Base-by-base conservation (phyloP, 2,797 vertebrate genomes). In the Poliocrania exsul region DNA sequence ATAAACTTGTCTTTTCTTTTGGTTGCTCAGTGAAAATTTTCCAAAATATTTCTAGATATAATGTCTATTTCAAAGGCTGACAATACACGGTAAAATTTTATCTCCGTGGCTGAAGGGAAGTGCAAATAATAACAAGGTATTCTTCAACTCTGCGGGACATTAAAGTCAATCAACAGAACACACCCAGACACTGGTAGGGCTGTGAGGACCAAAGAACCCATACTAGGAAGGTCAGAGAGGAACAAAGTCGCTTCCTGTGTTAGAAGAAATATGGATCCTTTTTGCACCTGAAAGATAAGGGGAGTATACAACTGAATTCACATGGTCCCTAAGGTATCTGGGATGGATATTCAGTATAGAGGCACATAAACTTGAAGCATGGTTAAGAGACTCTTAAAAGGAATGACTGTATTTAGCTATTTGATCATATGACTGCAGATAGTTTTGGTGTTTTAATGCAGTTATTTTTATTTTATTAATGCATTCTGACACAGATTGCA, bases 111-210 rank as follows among this genome's bases (percentile, higher is more conserved):
- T 75, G 54, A 77, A 90, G 87, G 13, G 8, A 90, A 61, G 13
- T 47, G 18, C 35, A 14, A 9, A 26, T 15, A 71, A 56, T 25
- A 83, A 66, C 2, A 25, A 47, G 11, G 4, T 47, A 38, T 40
- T 80, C 19, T 46, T 71, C 18, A 61, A 13, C 24, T 47, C 28
- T 21, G 11, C 13, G 9, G 31, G 17, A 33, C 31, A 57, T 66
- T 83, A 46, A 64, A 42, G 17, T 16, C 40, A 42, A 42, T 16
- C 33, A 83, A 47, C 7, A 78, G 46, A 81, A 40, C 23, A 50
- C 7, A 74, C 7, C 3, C 3, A 4, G 42, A 31, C 13, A 66
- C 5, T 42, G 14, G 18, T 1, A 2, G 26, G n/a, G 40, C 13
- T 1, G 1, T 9, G 16, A 11, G 10, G 19, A 53, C 16, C 21